Evolutionary conservation across 1,140 invertebrate genomes (phyloP), one percentile per base, ranked within the genome.

Genomic region (Drosophila repletoides): DNA sequence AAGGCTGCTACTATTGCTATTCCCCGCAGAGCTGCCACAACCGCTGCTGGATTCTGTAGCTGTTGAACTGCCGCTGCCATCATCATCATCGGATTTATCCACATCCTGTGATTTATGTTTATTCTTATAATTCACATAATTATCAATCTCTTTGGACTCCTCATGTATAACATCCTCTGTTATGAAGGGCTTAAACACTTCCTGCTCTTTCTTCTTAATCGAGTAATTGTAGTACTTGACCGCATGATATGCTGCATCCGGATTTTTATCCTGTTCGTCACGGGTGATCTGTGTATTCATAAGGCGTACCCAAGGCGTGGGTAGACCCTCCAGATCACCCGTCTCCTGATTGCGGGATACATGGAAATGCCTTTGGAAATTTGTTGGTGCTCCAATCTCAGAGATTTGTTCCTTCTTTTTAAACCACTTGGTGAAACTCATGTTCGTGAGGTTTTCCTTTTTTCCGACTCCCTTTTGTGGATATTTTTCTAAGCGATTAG

Each of bases 211-310:
- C 64, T 95, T 95, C 76, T 95, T 95, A 38, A 96, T 95, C 1
- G 94, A 94, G 89, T 96, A 95, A 88, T 97, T 97, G 88, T 97
- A 98, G 89, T 96, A 98, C 80, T 97, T 97, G 22, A 99, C 93
- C 1, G 97, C 98, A 89, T 98, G 95, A 15, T 92, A 92, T 0
- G 92, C 92, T 14, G 97, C 97, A 72, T 95, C 94, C 1, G 97
- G 97, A 92, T 99, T 97, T 79, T 98, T 94, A 89, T 95, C 93
- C 90, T 98, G 96, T 90, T 99, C 98, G 36, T 93, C 94, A 68
- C 94, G 93, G 26, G 96, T 96, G 68, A 99, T 97, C 90, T 98
- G 96, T 31, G 94, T 93, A 79, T 96, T 94, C 52, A 99, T 92
- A 34, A 98, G 91, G 31, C 93, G 91, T 21, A 94, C 90, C 96